Evolutionary conservation across 2,797 vertebrate genomes (phyloP).

Genomic region (Manis pentadactyla): DNA sequence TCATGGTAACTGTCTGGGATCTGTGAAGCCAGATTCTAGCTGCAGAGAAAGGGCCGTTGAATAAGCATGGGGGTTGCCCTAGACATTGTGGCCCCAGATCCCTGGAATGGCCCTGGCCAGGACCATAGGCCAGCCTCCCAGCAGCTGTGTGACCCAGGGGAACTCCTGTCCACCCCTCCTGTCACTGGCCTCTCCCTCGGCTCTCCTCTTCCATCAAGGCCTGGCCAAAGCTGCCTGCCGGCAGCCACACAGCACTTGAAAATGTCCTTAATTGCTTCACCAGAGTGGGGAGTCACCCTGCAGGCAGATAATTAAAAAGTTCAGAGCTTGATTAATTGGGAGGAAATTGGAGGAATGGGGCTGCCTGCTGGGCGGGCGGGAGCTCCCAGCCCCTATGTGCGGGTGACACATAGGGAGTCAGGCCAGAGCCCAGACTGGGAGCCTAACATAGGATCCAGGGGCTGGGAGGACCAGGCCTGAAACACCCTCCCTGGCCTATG

Average conservation of each 20-base stretch:
- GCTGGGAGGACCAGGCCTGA: background rate
- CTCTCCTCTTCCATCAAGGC: conserved; percentile 64
- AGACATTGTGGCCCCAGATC: background rate
- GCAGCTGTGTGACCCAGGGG: background rate
- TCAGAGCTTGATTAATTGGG: conserved; percentile 84
- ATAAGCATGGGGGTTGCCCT: background rate
- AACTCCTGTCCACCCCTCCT: conserved; percentile 38
- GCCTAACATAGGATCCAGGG: background rate
- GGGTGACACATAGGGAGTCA: conserved; percentile 21
- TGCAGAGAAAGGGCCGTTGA: background rate
- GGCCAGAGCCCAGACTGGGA: background rate
- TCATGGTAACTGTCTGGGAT: background rate
- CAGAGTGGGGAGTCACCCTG: conserved; percentile 81
- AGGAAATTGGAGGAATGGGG: conserved; percentile 80
- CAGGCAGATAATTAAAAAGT: conserved; percentile 86
- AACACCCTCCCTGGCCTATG: background rate
- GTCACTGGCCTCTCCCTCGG: background rate
- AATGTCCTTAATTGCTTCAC: conserved; percentile 86
- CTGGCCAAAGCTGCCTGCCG: conserved; percentile 71
- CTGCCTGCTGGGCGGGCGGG: conserved; percentile 57
- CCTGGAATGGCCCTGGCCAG: background rate
- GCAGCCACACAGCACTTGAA: conserved; percentile 82
- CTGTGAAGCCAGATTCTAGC: background rate
- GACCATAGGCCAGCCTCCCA: background rate
- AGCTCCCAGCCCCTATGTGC: conserved; percentile 57